A percentile compares a stretch with the other conserved stretches of the same genome.
Conservation (phyloP, 2,113 vertebrate species). For the Centropristis striata region DNA sequence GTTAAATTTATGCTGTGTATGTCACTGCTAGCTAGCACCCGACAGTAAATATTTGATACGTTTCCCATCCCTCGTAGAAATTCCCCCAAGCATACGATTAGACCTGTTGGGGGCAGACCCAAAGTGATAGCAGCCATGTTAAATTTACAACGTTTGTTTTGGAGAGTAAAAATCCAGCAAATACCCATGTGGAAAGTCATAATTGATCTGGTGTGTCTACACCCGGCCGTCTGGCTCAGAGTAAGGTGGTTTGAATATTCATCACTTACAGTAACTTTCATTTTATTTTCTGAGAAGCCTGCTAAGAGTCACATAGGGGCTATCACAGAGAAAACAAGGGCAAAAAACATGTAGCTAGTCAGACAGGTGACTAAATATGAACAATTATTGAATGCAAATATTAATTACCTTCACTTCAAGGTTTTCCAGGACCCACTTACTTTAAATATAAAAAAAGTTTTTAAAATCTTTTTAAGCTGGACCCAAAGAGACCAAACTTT, state of each 20-base stretch:
- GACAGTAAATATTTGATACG: constrained; percentile 81
- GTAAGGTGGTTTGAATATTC: background rate
- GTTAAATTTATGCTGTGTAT: constrained; percentile 79
- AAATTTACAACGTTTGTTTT: constrained; percentile 77
- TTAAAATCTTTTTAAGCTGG: background rate
- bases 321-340: background rate
- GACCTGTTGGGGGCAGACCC: constrained; percentile 45
- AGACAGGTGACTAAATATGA: background rate
- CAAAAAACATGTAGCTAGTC: background rate
- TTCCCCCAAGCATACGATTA: constrained; percentile 67
- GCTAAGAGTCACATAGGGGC: background rate
- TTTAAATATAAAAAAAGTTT: background rate
- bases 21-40: constrained; percentile 65
- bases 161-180: constrained; percentile 30
- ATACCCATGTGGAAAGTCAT: constrained; percentile 13
- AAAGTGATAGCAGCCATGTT: constrained; percentile 51
- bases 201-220: constrained; percentile 34
- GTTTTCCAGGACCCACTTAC: background rate
- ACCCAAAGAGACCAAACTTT: background rate
- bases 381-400: background rate
- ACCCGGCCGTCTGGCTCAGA: background rate
- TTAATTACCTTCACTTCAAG: background rate
- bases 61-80: constrained; percentile 63
- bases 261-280: background rate
- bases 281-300: background rate